Percentiles rank a stretch among this genome's conserved stretches.
Evolutionary conservation across 2,888 invertebrate species (phyloP).

Genomic region (Acleris cristana): DNA sequence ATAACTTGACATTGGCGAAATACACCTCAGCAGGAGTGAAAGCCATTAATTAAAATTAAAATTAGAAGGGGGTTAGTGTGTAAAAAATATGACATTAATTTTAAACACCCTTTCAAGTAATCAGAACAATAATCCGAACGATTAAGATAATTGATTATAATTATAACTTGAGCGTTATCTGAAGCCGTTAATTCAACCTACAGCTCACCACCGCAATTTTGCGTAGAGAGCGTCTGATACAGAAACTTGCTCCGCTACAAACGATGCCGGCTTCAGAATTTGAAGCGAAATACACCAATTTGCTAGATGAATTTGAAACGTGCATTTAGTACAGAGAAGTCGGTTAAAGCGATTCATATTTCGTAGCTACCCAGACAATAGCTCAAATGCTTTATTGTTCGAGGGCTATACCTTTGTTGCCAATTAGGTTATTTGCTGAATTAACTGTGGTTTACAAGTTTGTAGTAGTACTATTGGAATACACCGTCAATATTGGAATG

Average conservation of each 20-base stretch:
- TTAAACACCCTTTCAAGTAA: no score
- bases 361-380: background rate
- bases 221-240: slow-evolving; percentile 36
- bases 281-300: slow-evolving; percentile 15
- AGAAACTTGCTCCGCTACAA: slow-evolving; percentile 38
- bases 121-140: no score
- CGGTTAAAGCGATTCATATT: slow-evolving; percentile 7
- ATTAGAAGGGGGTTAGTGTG: no score
- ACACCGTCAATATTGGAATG: no score
- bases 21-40: no score
- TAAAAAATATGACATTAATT: no score
- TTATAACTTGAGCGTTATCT: background rate
- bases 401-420: no score
- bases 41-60: no score
- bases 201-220: background rate
- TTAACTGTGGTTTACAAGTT: no score
- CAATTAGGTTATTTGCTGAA: background rate
- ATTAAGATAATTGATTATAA: no score
- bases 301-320: slow-evolving; percentile 19
- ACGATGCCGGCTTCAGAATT: slow-evolving; percentile 17
- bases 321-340: slow-evolving; percentile 9
- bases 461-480: no score
- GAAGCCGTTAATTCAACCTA: background rate
- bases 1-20: no score
- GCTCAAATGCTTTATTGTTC: slow-evolving; percentile 1